Percentiles rank a stretch among this genome's conserved stretches.
These are phyloP conservation scores for Clarias gariepinus DNA, from an alignment of 2,113 vertebrate species.

Conservation along the genomic window DNA sequence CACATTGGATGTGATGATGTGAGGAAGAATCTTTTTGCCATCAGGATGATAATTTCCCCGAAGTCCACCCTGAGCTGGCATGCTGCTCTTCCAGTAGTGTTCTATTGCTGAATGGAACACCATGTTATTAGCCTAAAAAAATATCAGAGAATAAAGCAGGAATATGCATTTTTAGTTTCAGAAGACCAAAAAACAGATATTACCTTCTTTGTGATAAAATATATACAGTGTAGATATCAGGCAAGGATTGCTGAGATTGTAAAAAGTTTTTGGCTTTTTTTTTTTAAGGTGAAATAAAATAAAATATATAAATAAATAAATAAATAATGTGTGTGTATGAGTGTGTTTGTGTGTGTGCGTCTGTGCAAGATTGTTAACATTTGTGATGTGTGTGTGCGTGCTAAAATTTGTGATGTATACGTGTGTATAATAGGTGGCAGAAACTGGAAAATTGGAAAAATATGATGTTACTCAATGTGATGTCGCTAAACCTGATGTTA, in stretches of 20 bases:
- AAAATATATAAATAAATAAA: no score
- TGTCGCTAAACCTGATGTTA: no score
- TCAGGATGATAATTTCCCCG: slow-evolving; percentile 9
- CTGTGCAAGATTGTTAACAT: no score
- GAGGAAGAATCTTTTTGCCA: slow-evolving; percentile 64
- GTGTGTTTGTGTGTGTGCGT: no score
- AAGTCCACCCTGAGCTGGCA: slow-evolving; percentile 13
- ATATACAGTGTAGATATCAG: not conserved
- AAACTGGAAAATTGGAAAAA: no score
- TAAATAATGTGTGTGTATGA: no score
- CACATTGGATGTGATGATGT: slow-evolving; percentile 82
- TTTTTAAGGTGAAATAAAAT: no score
- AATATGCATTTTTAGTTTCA: not conserved
- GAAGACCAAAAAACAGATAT: not conserved
- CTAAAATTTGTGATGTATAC: no score
- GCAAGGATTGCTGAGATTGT: not conserved
- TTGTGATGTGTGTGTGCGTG: no score
- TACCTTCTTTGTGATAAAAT: not conserved
- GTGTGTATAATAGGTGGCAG: no score
- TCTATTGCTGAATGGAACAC: slow-evolving; percentile 82
- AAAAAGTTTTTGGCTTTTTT: not conserved
- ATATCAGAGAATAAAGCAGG: not conserved
- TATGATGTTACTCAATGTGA: no score
- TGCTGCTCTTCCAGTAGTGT: slow-evolving; percentile 68
- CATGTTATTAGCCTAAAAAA: slow-evolving; percentile 87